phyloP scores from a whole-genome alignment of 2,888 invertebrate genomes.

The Hololepta plana region DNA sequence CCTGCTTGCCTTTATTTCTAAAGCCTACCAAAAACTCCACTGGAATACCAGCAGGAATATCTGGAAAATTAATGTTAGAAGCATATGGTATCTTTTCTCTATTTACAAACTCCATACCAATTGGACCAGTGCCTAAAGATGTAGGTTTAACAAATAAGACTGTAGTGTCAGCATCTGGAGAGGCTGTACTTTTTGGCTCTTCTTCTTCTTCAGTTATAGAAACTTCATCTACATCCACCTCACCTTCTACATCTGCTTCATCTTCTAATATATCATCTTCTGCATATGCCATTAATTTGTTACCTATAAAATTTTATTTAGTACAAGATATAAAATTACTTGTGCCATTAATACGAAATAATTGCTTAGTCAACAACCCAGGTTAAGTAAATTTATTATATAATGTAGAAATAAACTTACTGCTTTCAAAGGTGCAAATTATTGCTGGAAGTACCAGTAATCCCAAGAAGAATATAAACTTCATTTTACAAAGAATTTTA shows the following conservation, averaged over 20 bases:
- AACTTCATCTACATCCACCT: slow-evolving; percentile 38
- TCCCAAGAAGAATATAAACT: slow-evolving; percentile 42
- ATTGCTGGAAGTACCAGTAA: slow-evolving; percentile 53
- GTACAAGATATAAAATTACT: background rate
- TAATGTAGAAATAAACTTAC: slow-evolving; percentile 34
- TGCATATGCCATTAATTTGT: slow-evolving; percentile 35
- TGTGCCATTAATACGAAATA: background rate
- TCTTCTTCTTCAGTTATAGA: slow-evolving; percentile 42
- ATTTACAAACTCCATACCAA: background rate
- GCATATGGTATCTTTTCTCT: background rate
- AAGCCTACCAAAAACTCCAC: slow-evolving; percentile 95
- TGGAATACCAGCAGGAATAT: slow-evolving; percentile 77
- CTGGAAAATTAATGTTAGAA: slow-evolving; percentile 28
- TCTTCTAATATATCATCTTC: slow-evolving; percentile 54
- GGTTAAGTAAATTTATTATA: slow-evolving; percentile 2
- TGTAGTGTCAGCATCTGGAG: slow-evolving; percentile 81
- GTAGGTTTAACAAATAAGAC: slow-evolving; percentile 73
- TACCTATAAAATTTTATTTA: slow-evolving; percentile 21
- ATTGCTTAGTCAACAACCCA: background rate
- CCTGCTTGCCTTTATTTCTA: slow-evolving; percentile 80
- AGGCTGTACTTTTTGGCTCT: slow-evolving; percentile 50
- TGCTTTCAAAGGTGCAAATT: slow-evolving; percentile 48
- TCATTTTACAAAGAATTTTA: slow-evolving; percentile 32
- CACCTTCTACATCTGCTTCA: slow-evolving; percentile 48
- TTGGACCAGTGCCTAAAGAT: slow-evolving; percentile 1